Percentiles rank a stretch among this genome's conserved stretches.
phyloP scores from a whole-genome alignment of 2,113 vertebrate species.

The Cyanoderma ruficeps region DNA sequence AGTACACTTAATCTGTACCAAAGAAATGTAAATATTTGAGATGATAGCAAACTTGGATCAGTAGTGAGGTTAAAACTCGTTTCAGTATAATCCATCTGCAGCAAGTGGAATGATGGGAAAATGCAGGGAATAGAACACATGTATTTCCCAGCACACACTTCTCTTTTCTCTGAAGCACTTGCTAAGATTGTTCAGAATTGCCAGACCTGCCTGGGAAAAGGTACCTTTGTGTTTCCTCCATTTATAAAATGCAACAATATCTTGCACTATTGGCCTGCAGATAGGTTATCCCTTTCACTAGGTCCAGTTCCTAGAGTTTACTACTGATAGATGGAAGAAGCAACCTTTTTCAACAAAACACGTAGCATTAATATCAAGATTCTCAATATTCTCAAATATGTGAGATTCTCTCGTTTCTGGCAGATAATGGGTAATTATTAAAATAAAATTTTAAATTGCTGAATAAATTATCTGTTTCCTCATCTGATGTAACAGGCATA shows the following conservation, averaged over 20 bases:
- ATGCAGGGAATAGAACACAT: fast-evolving
- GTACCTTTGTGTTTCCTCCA: not conserved
- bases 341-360: not conserved
- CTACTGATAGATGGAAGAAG: not conserved
- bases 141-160: not conserved
- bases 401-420: not conserved
- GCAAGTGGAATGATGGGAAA: not conserved
- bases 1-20: not conserved
- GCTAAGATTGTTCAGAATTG: not conserved
- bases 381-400: not conserved
- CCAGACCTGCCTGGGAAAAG: not conserved
- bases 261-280: not conserved
- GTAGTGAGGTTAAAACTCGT: not conserved
- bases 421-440: not conserved
- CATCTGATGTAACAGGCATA: not conserved
- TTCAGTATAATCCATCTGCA: not conserved
- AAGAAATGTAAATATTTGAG: conserved; percentile 10
- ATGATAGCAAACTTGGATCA: not conserved
- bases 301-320: not conserved
- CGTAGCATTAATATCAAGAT: not conserved
- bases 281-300: not conserved
- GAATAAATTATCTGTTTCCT: not conserved
- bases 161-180: not conserved
- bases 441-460: not conserved
- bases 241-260: not conserved